Evolutionary conservation across 2,797 vertebrate species (phyloP).

Genomic region (Parauchenoglanis ngamensis): DNA sequence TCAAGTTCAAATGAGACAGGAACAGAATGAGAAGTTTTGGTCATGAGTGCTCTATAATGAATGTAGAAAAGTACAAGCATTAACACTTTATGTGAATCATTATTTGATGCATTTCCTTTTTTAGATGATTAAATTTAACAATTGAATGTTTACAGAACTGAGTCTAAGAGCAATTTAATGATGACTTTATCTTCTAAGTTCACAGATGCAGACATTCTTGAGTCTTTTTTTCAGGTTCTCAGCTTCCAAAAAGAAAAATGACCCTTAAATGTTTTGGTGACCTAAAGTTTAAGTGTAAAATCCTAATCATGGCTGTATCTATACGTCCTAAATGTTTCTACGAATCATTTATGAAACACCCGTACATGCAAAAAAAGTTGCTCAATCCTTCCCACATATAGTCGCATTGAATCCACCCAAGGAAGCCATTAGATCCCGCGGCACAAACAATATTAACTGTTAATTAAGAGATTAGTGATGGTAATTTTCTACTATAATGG

Average conservation of each 20-base stretch:
- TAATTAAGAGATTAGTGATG: background rate
- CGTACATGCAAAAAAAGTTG: background rate
- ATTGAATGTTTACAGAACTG: background rate
- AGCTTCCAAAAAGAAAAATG: background rate
- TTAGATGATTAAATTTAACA: background rate
- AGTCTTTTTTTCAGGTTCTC: background rate
- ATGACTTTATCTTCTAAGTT: background rate
- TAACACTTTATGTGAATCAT: background rate
- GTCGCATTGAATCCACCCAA: background rate
- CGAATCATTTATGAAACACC: background rate
- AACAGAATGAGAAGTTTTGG: background rate
- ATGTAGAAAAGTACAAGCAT: constrained; percentile 30
- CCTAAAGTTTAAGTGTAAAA: background rate
- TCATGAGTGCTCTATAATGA: background rate
- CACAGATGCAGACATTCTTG: background rate
- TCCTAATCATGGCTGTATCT: background rate
- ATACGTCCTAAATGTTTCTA: background rate
- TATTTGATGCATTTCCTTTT: background rate
- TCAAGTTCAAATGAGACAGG: background rate
- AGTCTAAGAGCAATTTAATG: too few species aligned
- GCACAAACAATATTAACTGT: background rate
- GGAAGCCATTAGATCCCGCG: background rate
- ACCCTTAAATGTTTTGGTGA: background rate
- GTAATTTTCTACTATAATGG: background rate
- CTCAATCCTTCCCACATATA: background rate